Conservation (phyloP, 2,797 vertebrate genomes). For the Hydrophis major region DNA sequence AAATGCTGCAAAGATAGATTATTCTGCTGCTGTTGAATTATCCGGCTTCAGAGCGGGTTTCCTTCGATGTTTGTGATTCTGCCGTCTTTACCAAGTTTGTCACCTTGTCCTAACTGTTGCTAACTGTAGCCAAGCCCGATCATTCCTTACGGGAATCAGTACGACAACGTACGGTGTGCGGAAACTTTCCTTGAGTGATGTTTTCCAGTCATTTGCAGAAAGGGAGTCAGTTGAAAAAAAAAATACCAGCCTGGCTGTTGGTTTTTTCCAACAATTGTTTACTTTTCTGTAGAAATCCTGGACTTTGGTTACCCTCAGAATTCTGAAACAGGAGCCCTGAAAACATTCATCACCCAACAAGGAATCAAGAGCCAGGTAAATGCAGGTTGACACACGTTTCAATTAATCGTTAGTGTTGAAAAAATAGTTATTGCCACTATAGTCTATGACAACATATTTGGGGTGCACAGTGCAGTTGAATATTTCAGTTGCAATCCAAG, state of each 20-base stretch:
- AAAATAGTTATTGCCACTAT: too few relatives aligned
- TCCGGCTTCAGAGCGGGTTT: neutral
- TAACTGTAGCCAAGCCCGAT: neutral
- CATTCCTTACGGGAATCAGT: neutral
- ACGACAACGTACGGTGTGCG: neutral
- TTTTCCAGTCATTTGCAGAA: neutral
- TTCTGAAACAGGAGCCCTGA: conserved; percentile 96
- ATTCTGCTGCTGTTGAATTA: conserved; percentile 25
- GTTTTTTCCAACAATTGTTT: conserved; percentile 41
- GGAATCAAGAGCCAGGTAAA: conserved; percentile 98
- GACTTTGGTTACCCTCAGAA: conserved; percentile 99
- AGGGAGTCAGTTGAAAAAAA: neutral
- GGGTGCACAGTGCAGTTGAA: neutral
- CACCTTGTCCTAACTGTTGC: neutral
- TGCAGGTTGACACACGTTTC: neutral
- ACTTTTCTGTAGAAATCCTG: conserved; percentile 86
- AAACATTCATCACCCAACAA: conserved; percentile 99
- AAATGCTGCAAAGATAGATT: conserved; percentile 66
- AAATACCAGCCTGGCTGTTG: neutral
- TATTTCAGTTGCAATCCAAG: neutral
- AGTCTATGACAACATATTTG: neutral
- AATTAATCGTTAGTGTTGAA: neutral
- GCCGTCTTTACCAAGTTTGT: neutral
- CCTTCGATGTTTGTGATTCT: conserved; percentile 12
- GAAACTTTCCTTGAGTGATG: neutral